These are phyloP conservation scores for Diogma glabrata DNA, from an alignment of 2,888 invertebrate species.

Conservation along the genomic window DNA sequence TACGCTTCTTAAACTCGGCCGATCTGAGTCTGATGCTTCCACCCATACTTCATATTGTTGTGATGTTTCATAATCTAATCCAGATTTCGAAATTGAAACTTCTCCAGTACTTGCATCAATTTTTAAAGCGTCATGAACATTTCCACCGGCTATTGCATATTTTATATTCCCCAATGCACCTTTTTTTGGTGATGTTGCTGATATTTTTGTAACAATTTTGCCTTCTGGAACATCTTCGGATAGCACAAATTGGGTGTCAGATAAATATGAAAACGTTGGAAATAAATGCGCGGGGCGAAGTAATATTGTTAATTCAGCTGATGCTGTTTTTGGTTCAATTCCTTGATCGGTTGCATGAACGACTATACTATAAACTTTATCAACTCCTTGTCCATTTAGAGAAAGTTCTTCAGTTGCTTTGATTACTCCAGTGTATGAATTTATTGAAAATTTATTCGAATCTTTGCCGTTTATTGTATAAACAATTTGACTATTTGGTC, in stretches of 20 bases:
- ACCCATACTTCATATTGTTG: slow-evolving; percentile 84
- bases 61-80: slow-evolving; percentile 75
- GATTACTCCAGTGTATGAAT: slow-evolving; percentile 74
- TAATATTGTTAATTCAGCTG: slow-evolving; percentile 63
- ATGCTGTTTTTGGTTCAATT: slow-evolving; percentile 51
- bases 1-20: slow-evolving; percentile 67
- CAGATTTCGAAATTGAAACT: slow-evolving; percentile 63
- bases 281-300: slow-evolving; percentile 66
- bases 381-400: slow-evolving; percentile 40
- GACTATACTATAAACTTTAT: slow-evolving; percentile 54
- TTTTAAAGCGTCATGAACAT: slow-evolving; percentile 73
- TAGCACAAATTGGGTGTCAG: slow-evolving; percentile 61
- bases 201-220: slow-evolving; percentile 61
- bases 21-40: slow-evolving; percentile 76
- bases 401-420: slow-evolving; percentile 62
- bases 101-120: slow-evolving; percentile 71
- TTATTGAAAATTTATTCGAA: slow-evolving; percentile 63
- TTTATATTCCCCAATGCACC: slow-evolving; percentile 56
- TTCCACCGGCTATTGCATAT: slow-evolving; percentile 88
- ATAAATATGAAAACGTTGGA: slow-evolving; percentile 62
- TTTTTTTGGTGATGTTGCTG: slow-evolving; percentile 69
- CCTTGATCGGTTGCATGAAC: slow-evolving; percentile 78
- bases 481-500: slow-evolving; percentile 64
- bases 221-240: slow-evolving; percentile 71
- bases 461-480: slow-evolving; percentile 72